A percentile compares a stretch with the other conserved stretches of the same genome.
Conservation (phyloP, 1,140 invertebrate genomes). For the Scaptomyza montana region DNA sequence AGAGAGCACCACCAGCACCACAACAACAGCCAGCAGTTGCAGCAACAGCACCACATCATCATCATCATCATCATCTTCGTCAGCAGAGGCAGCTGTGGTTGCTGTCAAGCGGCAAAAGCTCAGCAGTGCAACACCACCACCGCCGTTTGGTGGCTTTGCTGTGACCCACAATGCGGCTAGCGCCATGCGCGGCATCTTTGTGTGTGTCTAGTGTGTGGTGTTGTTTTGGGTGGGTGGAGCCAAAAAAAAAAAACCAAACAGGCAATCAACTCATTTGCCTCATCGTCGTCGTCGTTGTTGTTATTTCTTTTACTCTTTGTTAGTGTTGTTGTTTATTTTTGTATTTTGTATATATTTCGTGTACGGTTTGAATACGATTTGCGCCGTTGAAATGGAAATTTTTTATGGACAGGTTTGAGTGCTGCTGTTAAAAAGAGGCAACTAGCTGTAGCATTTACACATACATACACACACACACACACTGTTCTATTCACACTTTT, state of each 20-base stretch:
- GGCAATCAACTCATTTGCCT: slow-evolving; percentile 34
- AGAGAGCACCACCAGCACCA: slow-evolving; percentile 8
- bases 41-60: slow-evolving; percentile 39
- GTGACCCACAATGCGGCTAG: slow-evolving; percentile 64
- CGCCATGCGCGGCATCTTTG: slow-evolving; percentile 76
- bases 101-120: slow-evolving; percentile 73
- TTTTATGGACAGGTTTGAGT: slow-evolving; percentile 51
- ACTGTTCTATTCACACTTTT: slow-evolving; percentile 34
- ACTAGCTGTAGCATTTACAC: slow-evolving; percentile 50
- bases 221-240: slow-evolving; percentile 55
- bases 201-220: slow-evolving; percentile 61
- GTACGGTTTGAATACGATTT: slow-evolving; percentile 48
- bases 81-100: slow-evolving; percentile 19
- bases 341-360: slow-evolving; percentile 43
- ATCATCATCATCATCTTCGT: slow-evolving; percentile 44
- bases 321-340: slow-evolving; percentile 52
- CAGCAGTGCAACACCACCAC: slow-evolving; percentile 37
- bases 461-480: slow-evolving; percentile 19
- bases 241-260: slow-evolving; percentile 2
- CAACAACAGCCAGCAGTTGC: slow-evolving; percentile 17
- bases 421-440: slow-evolving; percentile 48
- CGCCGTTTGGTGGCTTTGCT: slow-evolving; percentile 64
- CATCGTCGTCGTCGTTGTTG: slow-evolving; percentile 47
- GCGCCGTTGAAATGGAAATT: slow-evolving; percentile 49
- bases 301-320: slow-evolving; percentile 25